Evolutionary conservation across 2,888 invertebrate genomes (phyloP), one percentile per base, ranked within the genome.

Genomic region (Parnassius orleans): DNA sequence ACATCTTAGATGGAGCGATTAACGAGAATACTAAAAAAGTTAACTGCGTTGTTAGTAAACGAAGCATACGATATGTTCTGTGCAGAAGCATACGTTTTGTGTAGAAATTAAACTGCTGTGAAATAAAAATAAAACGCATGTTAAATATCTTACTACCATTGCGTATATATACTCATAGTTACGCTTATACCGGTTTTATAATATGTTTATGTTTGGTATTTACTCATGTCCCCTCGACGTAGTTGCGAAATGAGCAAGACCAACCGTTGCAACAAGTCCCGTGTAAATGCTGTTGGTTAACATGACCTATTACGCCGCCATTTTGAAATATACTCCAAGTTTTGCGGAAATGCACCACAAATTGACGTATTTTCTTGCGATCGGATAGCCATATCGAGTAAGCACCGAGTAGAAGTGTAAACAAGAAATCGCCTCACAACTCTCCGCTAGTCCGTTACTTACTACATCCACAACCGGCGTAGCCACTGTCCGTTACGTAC

Each of bases 401-500:
- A 74, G 74, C 73, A 76, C 65, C 66, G 66, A 65, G 62, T 68
- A 60, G 52, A 56, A 60, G 60, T 79, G 84, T 86, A 87, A 87
- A 86, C 86, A 86, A 84, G 84, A 84, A 83, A 79, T 74, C 77
- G 76, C 69, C 72, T 72, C 67, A 59, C 66, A 63, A 65, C 58
- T 53, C 68, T 57, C 65, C 65, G 54, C 53, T 62, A 33, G 33
- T 33, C 33, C 33, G 33, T 33, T 33, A 33, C 60, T 58, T 0
- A 66, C 12, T 59, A 65, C 53, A 71, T 70, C 69, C 86, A 90
- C 78, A 87, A 83, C 83, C 88, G 88, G 87, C 80, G 76, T 76
- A 81, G 87, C 89, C 90, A 86, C 87, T 71, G 84, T 70, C 79
- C 83, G 80, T 65, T 67, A 61, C 79, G 83, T 78, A 88, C 90